These are phyloP conservation scores for Phoebastria nigripes DNA, from an alignment of 2,797 vertebrate genomes.

Conservation along the genomic window DNA sequence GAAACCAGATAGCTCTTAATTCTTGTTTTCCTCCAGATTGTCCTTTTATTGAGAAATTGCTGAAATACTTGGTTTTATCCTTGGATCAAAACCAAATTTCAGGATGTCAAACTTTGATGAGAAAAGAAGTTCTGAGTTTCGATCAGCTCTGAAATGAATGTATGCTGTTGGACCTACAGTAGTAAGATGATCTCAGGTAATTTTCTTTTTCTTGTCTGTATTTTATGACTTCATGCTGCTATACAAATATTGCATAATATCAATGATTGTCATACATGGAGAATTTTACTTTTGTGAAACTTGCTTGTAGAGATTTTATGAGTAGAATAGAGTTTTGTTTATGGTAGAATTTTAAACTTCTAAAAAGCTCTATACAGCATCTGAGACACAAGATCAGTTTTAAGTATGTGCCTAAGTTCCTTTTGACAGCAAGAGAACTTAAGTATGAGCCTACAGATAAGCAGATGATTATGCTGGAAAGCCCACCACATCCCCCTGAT, in stretches of 20 bases:
- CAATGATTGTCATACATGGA: not conserved
- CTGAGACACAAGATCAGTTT: not conserved
- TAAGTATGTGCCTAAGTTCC: not conserved
- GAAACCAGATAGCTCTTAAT: not conserved
- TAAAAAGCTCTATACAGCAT: not conserved
- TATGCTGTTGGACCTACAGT: not conserved
- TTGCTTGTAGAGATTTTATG: not conserved
- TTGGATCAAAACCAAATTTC: not conserved
- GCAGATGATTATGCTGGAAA: not conserved
- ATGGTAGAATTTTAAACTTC: not conserved
- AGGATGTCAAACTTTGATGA: not conserved
- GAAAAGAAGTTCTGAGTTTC: not conserved
- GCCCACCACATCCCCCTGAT: not conserved
- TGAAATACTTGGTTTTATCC: not conserved
- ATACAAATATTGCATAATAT: not conserved
- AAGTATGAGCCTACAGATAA: not conserved
- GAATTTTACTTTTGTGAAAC: not conserved
- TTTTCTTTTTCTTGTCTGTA: not conserved
- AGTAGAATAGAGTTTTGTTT: not conserved
- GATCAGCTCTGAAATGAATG: not conserved
- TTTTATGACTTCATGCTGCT: not conserved
- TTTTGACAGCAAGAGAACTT: not conserved
- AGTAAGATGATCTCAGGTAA: not conserved
- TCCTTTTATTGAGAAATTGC: not conserved
- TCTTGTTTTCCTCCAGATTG: not conserved